Conservation (phyloP, 2,888 invertebrate genomes). For the Aplocera efformata region DNA sequence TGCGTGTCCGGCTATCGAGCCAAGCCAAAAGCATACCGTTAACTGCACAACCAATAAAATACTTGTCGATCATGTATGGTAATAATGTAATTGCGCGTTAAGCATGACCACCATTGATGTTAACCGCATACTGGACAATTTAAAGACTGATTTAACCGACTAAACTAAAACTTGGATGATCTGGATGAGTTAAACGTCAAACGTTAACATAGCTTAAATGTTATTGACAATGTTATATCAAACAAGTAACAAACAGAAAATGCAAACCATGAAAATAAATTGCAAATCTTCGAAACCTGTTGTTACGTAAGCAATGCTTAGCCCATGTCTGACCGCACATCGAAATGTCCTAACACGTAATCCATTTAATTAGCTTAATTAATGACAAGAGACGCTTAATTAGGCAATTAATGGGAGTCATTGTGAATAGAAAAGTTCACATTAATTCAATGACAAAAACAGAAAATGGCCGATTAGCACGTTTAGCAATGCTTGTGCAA, state of each 20-base stretch:
- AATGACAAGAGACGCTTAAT: neutral
- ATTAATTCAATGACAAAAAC: neutral
- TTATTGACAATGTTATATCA: too few species aligned
- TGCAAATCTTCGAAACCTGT: too few species aligned
- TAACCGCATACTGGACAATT: constrained; percentile 27
- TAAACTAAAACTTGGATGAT: neutral
- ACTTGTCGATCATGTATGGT: constrained; percentile 54
- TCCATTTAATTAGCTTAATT: too few species aligned
- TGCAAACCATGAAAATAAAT: too few species aligned
- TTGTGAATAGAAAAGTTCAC: constrained; percentile 2
- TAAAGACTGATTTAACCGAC: neutral
- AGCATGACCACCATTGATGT: constrained; percentile 49
- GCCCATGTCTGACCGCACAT: too few species aligned
- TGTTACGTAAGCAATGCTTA: too few species aligned
- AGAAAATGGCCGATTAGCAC: neutral
- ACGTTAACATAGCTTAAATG: too few species aligned
- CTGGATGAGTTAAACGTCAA: too few species aligned
- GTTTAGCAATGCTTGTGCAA: neutral
- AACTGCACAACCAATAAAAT: constrained; percentile 58
- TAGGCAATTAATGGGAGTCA: constrained; percentile 1
- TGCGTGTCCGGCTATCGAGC: constrained; percentile 31
- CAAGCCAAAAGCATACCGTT: constrained; percentile 52
- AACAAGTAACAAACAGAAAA: too few species aligned
- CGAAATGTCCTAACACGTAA: too few species aligned
- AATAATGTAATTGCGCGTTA: constrained; percentile 66